phyloP scores from a whole-genome alignment of 1,140 invertebrate species.

The Calosoma granatense region DNA sequence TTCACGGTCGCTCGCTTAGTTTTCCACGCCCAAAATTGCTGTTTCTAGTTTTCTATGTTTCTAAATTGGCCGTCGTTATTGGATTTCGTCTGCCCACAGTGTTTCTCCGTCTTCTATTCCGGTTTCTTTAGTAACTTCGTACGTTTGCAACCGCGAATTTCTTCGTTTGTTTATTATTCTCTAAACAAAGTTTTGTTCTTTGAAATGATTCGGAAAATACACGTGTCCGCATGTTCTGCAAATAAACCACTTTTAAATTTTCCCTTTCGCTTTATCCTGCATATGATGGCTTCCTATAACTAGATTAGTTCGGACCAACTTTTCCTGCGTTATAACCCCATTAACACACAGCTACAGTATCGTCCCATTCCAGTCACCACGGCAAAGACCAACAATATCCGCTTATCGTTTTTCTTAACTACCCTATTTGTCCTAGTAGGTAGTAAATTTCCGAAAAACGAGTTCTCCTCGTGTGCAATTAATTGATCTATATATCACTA shows the following conservation, averaged over 20 bases:
- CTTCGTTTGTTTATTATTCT: background rate
- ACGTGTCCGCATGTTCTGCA: background rate
- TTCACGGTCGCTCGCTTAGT: constrained; percentile 4
- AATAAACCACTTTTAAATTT: too few relatives aligned
- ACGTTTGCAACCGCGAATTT: background rate
- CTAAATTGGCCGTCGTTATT: constrained; percentile 8
- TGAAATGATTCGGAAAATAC: background rate
- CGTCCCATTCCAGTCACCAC: background rate
- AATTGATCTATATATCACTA: too few relatives aligned
- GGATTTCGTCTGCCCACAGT: constrained; percentile 1
- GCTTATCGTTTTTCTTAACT: background rate
- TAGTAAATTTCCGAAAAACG: too few relatives aligned
- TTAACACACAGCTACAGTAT: too few relatives aligned
- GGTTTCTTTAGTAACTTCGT: background rate
- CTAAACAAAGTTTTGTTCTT: background rate
- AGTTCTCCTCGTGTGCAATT: too few relatives aligned
- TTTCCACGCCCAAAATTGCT: constrained; percentile 4
- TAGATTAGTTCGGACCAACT: background rate
- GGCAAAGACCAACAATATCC: background rate
- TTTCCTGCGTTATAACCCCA: background rate
- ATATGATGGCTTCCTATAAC: too few relatives aligned
- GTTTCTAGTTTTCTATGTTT: constrained; percentile 8
- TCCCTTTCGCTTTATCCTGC: too few relatives aligned
- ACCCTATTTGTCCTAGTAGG: too few relatives aligned
- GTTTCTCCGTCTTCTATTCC: background rate